Evolutionary conservation across 2,888 invertebrate genomes (phyloP).

Genomic region (Polietes domitor): DNA sequence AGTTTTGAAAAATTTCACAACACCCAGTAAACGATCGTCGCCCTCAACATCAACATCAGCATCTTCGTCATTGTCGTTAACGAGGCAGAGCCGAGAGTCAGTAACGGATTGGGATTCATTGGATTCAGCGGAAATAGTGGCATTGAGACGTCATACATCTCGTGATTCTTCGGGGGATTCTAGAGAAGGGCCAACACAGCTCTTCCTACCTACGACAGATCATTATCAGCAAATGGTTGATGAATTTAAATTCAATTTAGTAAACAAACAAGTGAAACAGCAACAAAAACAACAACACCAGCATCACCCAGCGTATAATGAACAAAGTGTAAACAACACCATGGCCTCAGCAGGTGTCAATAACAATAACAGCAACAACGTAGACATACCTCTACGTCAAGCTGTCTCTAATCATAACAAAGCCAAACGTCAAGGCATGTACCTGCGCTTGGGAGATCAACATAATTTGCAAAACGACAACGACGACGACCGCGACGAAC

Average conservation of each 20-base stretch:
- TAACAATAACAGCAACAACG: not conserved
- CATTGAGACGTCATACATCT: slow-evolving; percentile 47
- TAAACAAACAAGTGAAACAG: slow-evolving; percentile 71
- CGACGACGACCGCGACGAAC: slow-evolving; percentile 1
- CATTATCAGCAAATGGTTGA: slow-evolving; percentile 72
- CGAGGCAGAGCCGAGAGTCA: not conserved
- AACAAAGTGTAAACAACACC: slow-evolving; percentile 38
- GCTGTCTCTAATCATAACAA: slow-evolving; percentile 45
- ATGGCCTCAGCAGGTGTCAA: slow-evolving; percentile 10
- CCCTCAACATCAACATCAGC: not conserved
- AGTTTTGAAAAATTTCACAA: too few species aligned
- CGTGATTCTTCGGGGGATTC: slow-evolving; percentile 36
- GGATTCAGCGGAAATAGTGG: slow-evolving; percentile 56
- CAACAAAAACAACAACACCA: slow-evolving; percentile 65
- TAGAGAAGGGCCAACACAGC: slow-evolving; percentile 36
- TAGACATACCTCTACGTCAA: slow-evolving; percentile 32
- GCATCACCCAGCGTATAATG: slow-evolving; percentile 53
- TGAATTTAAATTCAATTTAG: slow-evolving; percentile 77
- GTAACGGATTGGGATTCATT: not conserved
- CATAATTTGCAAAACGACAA: slow-evolving; percentile 22
- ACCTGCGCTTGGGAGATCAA: slow-evolving; percentile 70
- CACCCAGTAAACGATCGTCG: not conserved
- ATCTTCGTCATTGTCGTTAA: not conserved
- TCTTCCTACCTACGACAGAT: slow-evolving; percentile 25
- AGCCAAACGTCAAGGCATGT: slow-evolving; percentile 72